These are phyloP conservation scores for Ericerus pela DNA, from an alignment of 1,140 invertebrate species.

Conservation along the genomic window DNA sequence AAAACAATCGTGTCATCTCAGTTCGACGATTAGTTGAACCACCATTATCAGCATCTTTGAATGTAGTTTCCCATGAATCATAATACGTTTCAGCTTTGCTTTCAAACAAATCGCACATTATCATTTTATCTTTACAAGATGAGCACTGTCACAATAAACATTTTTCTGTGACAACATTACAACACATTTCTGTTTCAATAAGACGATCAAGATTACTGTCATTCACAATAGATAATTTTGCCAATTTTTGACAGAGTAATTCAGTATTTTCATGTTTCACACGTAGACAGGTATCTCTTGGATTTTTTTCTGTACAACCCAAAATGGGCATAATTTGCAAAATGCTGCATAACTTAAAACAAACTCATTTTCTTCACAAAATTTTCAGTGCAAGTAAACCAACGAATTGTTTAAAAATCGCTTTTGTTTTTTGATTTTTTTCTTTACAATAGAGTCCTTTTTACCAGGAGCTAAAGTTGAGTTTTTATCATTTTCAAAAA, in stretches of 20 bases:
- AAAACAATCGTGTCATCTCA: background rate
- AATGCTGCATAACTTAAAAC: constrained; percentile 17
- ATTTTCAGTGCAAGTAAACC: constrained; percentile 22
- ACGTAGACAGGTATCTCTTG: constrained; percentile 21
- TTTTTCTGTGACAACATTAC: constrained; percentile 18
- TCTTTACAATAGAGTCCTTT: constrained; percentile 23
- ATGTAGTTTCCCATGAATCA: constrained; percentile 6
- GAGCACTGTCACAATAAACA: constrained; percentile 20
- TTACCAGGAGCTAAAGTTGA: constrained; percentile 21
- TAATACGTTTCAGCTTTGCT: background rate
- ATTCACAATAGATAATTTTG: constrained; percentile 19
- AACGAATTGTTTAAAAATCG: constrained; percentile 21
- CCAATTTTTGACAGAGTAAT: background rate
- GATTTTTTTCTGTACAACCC: constrained; percentile 16
- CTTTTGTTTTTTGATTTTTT: constrained; percentile 23
- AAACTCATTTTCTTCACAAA: constrained; percentile 15
- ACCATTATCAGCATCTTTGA: constrained; percentile 1
- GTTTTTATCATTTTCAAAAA: constrained; percentile 22
- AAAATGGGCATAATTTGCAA: constrained; percentile 21
- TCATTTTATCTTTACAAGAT: constrained; percentile 15
- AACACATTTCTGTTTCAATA: constrained; percentile 19
- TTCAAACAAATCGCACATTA: constrained; percentile 7
- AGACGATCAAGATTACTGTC: constrained; percentile 12
- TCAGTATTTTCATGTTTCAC: constrained; percentile 17
- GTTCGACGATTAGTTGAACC: background rate